These are phyloP conservation scores for Probaryconus sp. DNA, from an alignment of 1,140 invertebrate species.

Conservation along the genomic window DNA sequence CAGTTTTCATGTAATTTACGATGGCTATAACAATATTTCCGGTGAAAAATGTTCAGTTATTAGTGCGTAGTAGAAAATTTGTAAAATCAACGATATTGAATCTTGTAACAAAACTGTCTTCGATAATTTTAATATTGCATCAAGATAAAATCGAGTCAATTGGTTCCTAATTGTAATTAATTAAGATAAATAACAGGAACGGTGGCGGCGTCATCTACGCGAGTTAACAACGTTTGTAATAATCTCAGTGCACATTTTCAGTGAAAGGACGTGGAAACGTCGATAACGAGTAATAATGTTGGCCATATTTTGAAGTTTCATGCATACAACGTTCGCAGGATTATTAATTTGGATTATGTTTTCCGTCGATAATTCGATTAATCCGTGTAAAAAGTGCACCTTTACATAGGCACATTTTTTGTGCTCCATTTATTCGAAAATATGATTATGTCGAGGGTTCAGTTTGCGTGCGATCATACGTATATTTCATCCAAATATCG, in stretches of 20 bases:
- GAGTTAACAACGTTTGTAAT: background rate
- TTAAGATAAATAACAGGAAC: conserved; percentile 21
- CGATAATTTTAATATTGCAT: too few species aligned
- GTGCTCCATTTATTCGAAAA: conserved; percentile 51
- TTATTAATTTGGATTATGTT: conserved; percentile 53
- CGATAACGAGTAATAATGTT: conserved; percentile 55
- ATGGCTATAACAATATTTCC: too few species aligned
- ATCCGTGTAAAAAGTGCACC: conserved; percentile 47
- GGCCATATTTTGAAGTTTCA: conserved; percentile 41
- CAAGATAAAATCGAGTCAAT: too few species aligned
- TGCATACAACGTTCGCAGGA: conserved; percentile 32
- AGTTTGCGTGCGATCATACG: conserved; percentile 29
- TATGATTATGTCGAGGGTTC: conserved; percentile 29
- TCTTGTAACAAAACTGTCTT: too few species aligned
- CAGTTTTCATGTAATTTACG: too few species aligned
- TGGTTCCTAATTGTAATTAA: conserved; percentile 5
- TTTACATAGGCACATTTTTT: conserved; percentile 43
- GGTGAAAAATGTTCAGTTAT: too few species aligned
- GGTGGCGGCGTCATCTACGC: too few species aligned
- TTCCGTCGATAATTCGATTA: conserved; percentile 55
- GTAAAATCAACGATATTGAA: too few species aligned
- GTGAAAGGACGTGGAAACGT: conserved; percentile 21
- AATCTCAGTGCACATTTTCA: background rate
- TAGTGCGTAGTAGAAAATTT: too few species aligned
- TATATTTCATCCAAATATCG: conserved; percentile 35